A percentile compares a stretch with the other conserved stretches of the same genome.
These are phyloP conservation scores for Onychorhynchus coronatus DNA, from an alignment of 2,113 vertebrate genomes.

Conservation along the genomic window DNA sequence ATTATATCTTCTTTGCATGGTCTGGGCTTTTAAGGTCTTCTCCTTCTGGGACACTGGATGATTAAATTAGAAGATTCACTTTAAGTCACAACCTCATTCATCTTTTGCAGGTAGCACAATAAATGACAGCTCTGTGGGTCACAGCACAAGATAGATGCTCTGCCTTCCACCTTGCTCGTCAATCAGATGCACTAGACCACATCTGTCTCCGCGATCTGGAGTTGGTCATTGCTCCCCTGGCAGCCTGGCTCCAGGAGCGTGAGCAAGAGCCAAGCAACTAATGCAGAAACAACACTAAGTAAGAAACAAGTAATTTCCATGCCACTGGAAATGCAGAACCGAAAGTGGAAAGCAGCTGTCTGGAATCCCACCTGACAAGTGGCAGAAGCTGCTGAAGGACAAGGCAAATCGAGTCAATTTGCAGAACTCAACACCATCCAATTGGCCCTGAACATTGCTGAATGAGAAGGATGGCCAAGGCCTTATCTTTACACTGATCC, in stretches of 20 bases:
- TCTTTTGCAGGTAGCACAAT: neutral
- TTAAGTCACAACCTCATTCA: neutral
- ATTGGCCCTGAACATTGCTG: too few relatives aligned
- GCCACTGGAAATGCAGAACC: neutral
- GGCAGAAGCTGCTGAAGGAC: too few relatives aligned
- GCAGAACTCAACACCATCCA: too few relatives aligned
- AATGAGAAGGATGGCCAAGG: too few relatives aligned
- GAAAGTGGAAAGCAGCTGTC: too few relatives aligned
- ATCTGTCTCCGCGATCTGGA: neutral
- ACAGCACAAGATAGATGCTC: neutral
- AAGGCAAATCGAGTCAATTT: too few relatives aligned
- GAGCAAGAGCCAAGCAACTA: neutral
- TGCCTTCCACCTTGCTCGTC: neutral
- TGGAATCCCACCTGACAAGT: too few relatives aligned
- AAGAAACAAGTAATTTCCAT: neutral
- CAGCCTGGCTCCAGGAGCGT: neutral
- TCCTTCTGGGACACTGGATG: neutral
- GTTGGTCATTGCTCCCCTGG: neutral
- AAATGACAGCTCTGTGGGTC: neutral
- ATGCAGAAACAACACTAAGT: neutral
- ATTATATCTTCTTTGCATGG: neutral
- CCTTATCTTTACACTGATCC: too few relatives aligned
- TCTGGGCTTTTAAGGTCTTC: neutral
- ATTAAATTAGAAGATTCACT: neutral
- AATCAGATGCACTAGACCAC: neutral